Evolutionary conservation across 1,140 invertebrate species (phyloP).

Genomic region (Trichomalopsis sarcophagae): DNA sequence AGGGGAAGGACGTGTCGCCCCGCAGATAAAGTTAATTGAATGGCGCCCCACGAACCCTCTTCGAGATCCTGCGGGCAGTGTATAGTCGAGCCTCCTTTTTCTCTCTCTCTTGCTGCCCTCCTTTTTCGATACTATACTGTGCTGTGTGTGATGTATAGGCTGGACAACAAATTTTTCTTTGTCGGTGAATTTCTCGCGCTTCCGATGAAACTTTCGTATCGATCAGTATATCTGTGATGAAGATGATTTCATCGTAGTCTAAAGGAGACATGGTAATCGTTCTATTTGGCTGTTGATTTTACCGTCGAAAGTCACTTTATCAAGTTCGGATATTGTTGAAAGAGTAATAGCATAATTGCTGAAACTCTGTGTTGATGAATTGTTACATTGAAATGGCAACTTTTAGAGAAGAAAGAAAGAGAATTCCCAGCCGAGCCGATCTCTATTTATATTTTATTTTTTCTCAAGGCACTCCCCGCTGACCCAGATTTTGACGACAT

Average conservation of each 20-base stretch:
- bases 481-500: neutral
- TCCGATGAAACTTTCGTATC: neutral
- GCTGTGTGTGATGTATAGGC: neutral
- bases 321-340: too few relatives aligned
- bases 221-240: too few relatives aligned
- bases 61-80: neutral
- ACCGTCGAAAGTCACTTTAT: too few relatives aligned
- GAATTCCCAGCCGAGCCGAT: too few relatives aligned
- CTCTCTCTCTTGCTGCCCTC: neutral
- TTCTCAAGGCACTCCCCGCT: neutral
- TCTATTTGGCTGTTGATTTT: too few relatives aligned
- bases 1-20: slow-evolving; percentile 40
- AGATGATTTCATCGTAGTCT: too few relatives aligned
- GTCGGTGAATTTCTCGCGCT: neutral
- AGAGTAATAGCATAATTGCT: too few relatives aligned
- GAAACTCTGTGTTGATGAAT: too few relatives aligned
- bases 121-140: neutral
- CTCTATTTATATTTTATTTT: neutral
- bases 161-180: neutral
- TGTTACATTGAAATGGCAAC: too few relatives aligned
- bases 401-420: too few relatives aligned
- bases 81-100: neutral
- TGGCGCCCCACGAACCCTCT: slow-evolving; percentile 30
- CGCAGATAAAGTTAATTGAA: slow-evolving; percentile 62
- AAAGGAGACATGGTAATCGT: too few relatives aligned